phyloP scores from a whole-genome alignment of 2,113 vertebrate genomes.

The Calidris pugnax region DNA sequence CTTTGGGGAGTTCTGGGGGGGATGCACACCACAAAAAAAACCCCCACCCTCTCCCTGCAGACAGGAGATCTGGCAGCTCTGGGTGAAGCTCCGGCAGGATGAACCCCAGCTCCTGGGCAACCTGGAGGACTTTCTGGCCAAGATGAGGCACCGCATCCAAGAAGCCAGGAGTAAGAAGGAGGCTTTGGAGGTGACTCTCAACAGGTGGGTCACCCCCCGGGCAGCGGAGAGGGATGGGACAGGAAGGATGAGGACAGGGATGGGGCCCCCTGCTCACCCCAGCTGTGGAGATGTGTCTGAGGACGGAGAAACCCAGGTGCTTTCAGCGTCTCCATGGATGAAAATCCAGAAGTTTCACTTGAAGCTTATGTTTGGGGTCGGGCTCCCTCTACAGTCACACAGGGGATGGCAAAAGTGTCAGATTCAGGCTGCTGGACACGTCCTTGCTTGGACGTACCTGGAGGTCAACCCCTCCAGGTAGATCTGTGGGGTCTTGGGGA shows the following conservation, averaged over 20 bases:
- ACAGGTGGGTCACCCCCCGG: conserved; percentile 64
- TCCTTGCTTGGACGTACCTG: neutral
- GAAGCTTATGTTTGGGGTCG: neutral
- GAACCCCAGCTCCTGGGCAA: conserved; percentile 74
- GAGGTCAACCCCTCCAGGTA: accelerated
- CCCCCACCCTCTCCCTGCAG: conserved; percentile 22
- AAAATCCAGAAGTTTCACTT: neutral
- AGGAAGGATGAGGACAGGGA: neutral
- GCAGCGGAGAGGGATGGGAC: accelerated
- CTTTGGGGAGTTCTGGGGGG: neutral
- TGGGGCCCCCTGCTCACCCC: neutral
- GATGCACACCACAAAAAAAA: neutral
- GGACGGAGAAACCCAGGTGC: neutral
- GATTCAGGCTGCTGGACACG: neutral
- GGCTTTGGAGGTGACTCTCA: conserved; percentile 67
- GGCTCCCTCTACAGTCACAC: conserved; percentile 19
- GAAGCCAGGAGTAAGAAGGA: conserved; percentile 60
- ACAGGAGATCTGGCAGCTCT: conserved; percentile 77
- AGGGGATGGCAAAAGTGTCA: neutral
- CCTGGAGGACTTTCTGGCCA: conserved; percentile 75
- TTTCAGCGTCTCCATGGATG: neutral
- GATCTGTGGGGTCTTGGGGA: neutral
- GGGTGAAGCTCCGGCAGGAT: conserved; percentile 71
- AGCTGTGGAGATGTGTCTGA: accelerated
- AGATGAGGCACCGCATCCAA: conserved; percentile 71